A percentile compares a stretch with the other conserved stretches of the same genome.
These are phyloP conservation scores for Patella vulgata DNA, from an alignment of 1,140 invertebrate species.

Conservation along the genomic window DNA sequence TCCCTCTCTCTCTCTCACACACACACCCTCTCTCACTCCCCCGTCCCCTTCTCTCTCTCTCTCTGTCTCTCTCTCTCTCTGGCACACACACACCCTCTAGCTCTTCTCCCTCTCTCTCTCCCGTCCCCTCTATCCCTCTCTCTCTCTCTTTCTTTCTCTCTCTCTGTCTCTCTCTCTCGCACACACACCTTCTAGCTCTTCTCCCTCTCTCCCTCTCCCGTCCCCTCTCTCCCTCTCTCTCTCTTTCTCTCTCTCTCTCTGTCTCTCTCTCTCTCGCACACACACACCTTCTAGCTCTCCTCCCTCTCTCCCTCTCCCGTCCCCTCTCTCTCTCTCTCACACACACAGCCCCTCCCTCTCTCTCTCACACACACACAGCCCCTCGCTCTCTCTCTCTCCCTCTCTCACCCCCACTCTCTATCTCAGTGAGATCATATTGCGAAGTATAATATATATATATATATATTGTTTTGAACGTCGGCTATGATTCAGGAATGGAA, in stretches of 20 bases:
- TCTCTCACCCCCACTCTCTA: slow-evolving; percentile 3
- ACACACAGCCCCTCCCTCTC: no score
- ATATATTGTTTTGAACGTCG: no score
- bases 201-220: background rate
- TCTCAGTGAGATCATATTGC: background rate
- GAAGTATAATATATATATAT: no score
- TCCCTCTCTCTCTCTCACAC: no score
- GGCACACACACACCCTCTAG: background rate
- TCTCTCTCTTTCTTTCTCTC: background rate
- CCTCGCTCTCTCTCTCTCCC: slow-evolving; percentile 4
- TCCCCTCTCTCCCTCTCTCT: background rate
- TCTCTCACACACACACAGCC: no score
- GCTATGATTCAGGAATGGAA: no score
- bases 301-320: slow-evolving; percentile 2
- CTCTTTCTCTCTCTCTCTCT: slow-evolving; percentile 4
- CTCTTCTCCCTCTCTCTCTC: slow-evolving; percentile 4
- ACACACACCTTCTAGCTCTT: background rate
- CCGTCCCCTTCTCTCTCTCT: background rate
- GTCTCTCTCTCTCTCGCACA: background rate
- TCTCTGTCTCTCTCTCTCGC: background rate
- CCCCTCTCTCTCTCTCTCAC: slow-evolving; percentile 7
- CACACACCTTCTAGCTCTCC: background rate
- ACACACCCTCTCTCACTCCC: no score
- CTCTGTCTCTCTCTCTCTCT: background rate
- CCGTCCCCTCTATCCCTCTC: background rate